Conservation (phyloP, 2,113 vertebrate species). For the Sitta europaea region DNA sequence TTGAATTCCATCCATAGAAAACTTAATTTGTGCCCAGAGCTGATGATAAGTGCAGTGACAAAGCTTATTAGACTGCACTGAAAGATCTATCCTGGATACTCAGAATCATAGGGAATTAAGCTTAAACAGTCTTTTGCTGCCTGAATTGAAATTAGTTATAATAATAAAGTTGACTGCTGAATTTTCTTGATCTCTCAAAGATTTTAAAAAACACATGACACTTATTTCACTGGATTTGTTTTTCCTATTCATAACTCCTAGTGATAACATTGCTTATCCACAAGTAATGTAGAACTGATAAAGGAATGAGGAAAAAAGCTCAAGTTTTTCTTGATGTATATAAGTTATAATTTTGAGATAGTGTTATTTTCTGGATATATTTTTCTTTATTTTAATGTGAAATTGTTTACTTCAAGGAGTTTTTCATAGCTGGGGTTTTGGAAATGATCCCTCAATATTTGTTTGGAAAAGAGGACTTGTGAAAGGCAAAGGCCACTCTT, state of each 20-base stretch:
- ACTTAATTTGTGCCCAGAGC: background rate
- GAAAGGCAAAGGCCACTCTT: background rate
- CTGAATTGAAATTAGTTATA: background rate
- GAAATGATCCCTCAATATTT: background rate
- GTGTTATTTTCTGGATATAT: constrained; percentile 17
- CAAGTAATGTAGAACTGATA: background rate
- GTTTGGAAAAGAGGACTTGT: background rate
- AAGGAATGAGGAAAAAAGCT: background rate
- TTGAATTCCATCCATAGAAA: background rate
- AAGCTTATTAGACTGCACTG: background rate
- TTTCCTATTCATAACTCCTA: background rate
- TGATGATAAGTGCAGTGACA: background rate
- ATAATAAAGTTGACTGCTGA: background rate
- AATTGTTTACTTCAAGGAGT: background rate
- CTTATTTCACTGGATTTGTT: background rate
- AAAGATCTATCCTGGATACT: background rate
- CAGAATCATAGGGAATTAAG: background rate
- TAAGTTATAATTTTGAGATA: constrained; percentile 22
- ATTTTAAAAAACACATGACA: background rate
- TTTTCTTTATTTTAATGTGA: constrained; percentile 31
- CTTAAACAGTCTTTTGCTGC: background rate
- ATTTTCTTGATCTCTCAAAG: background rate
- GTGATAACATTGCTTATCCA: background rate
- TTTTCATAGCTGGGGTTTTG: background rate
- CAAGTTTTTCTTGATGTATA: background rate